Evolutionary conservation across 2,113 vertebrate genomes (phyloP).

Genomic region (Brachypodius melanocephalos): DNA sequence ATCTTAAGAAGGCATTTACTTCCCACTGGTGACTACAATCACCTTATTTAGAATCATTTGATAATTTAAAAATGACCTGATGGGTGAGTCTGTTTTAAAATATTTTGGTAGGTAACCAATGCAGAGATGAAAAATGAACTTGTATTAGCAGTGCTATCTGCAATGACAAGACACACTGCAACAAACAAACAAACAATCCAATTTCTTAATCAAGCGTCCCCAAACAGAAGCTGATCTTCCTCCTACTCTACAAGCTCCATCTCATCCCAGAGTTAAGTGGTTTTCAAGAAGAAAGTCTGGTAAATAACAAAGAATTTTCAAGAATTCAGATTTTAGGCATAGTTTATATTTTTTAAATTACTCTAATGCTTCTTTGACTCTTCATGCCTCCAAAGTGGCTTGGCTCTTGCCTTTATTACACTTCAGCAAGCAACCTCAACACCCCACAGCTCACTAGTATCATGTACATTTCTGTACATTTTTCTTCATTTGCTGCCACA

Average conservation of each 20-base stretch:
- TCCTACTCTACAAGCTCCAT: not conserved
- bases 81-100: not conserved
- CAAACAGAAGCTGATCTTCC: not conserved
- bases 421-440: not conserved
- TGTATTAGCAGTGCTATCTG: not conserved
- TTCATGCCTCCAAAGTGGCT: not conserved
- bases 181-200: not conserved
- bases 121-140: not conserved
- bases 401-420: not conserved
- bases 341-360: not conserved
- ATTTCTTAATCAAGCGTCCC: not conserved
- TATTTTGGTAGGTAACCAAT: not conserved
- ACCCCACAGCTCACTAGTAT: not conserved
- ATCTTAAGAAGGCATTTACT: not conserved
- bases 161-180: not conserved
- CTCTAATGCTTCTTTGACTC: not conserved
- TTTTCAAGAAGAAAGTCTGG: not conserved
- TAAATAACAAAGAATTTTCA: not conserved
- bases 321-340: not conserved
- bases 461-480: too few relatives aligned
- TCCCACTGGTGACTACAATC: not conserved
- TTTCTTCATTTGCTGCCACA: not conserved
- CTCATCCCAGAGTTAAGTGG: not conserved
- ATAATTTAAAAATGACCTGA: not conserved
- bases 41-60: not conserved